These are phyloP conservation scores for Automeris io DNA, from an alignment of 2,888 invertebrate species.

Conservation along the genomic window DNA sequence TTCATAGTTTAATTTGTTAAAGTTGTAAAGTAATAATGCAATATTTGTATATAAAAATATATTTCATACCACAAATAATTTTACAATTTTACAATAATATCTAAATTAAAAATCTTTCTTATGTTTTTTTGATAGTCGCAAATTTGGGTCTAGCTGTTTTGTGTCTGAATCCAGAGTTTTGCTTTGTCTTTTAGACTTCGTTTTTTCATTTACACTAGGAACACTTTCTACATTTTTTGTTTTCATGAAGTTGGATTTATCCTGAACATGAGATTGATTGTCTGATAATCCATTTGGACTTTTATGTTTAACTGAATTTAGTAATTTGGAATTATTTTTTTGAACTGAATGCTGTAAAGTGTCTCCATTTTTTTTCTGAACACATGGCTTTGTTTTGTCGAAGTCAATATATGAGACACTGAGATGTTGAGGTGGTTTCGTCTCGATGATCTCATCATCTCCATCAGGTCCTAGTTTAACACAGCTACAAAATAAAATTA, in stretches of 20 bases:
- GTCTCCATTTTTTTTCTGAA: slow-evolving; percentile 41
- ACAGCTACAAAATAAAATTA: slow-evolving; percentile 38
- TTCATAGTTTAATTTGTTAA: no score
- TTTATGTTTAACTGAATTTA: slow-evolving; percentile 22
- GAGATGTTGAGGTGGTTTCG: slow-evolving; percentile 29
- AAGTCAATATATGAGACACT: slow-evolving; percentile 59
- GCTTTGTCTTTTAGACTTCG: slow-evolving; percentile 39
- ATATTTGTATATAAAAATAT: neutral
- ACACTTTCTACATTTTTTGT: slow-evolving; percentile 30
- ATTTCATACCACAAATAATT: slow-evolving; percentile 2
- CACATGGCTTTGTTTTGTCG: slow-evolving; percentile 58
- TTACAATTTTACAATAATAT: neutral
- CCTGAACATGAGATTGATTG: slow-evolving; percentile 20
- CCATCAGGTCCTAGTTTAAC: slow-evolving; percentile 40
- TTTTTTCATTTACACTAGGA: slow-evolving; percentile 29
- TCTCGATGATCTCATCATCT: slow-evolving; percentile 39
- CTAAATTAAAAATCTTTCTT: slow-evolving; percentile 33
- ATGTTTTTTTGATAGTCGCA: slow-evolving; percentile 43
- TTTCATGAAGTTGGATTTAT: slow-evolving; percentile 25
- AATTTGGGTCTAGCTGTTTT: slow-evolving; percentile 30
- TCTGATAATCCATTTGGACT: slow-evolving; percentile 13
- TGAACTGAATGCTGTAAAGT: slow-evolving; percentile 24
- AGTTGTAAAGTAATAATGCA: no score
- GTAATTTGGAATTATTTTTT: slow-evolving; percentile 21
- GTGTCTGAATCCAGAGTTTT: slow-evolving; percentile 33